Conservation (phyloP, 2,888 invertebrate species). For the Watsonalla cultraria region DNA sequence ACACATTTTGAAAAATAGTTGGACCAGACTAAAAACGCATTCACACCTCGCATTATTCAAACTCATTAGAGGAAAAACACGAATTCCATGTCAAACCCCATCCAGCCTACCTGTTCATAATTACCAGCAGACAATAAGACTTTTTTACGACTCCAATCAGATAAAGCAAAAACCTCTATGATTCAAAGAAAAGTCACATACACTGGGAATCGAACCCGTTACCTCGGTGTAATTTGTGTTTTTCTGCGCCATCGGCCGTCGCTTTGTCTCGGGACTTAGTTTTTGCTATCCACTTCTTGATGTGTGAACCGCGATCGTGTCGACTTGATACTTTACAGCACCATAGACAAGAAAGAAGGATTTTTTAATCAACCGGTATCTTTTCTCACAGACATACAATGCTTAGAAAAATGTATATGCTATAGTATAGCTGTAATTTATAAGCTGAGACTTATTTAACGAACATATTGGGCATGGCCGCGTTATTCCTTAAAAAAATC, state of each 20-base stretch:
- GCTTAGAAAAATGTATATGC: no score
- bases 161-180: slow-evolving; percentile 32
- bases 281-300: slow-evolving; percentile 49
- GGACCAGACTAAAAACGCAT: no score
- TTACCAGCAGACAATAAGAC: neutral
- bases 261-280: slow-evolving; percentile 58
- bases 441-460: no score
- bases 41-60: no score
- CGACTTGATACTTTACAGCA: slow-evolving; percentile 36
- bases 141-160: slow-evolving; percentile 25
- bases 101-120: neutral
- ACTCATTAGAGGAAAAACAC: neutral
- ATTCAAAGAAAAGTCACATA: slow-evolving; percentile 55
- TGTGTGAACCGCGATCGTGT: slow-evolving; percentile 20
- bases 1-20: no score
- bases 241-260: slow-evolving; percentile 49
- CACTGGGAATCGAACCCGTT: slow-evolving; percentile 64
- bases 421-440: no score
- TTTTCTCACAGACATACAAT: no score
- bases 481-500: no score
- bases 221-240: slow-evolving; percentile 63
- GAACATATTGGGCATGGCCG: no score
- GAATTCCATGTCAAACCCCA: neutral
- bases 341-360: neutral
- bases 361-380: neutral